Evolutionary conservation across 1,140 invertebrate species (phyloP).

Genomic region (Anadara kagoshimensis): DNA sequence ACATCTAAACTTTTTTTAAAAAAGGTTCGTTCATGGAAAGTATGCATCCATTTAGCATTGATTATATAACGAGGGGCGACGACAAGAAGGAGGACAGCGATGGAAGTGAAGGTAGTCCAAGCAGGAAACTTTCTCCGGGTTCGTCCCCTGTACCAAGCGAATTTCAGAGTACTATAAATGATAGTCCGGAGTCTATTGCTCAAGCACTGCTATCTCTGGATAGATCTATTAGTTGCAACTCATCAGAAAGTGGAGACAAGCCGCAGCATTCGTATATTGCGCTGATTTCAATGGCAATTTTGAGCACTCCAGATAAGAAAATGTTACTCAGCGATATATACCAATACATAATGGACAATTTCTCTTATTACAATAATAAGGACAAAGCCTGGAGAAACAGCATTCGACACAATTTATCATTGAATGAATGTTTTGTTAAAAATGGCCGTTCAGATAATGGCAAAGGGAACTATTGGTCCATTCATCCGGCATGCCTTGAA

Average conservation of each 20-base stretch:
- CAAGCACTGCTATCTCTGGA: slow-evolving; percentile 36
- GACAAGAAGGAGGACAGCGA: not conserved
- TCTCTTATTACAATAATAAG: slow-evolving; percentile 79
- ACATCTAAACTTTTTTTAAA: too few relatives aligned
- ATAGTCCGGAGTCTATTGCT: slow-evolving; percentile 40
- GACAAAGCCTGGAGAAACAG: slow-evolving; percentile 83
- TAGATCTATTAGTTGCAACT: slow-evolving; percentile 20
- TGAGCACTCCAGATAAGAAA: slow-evolving; percentile 76
- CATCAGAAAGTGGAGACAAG: slow-evolving; percentile 66
- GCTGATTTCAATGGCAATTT: slow-evolving; percentile 82
- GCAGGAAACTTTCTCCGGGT: slow-evolving; percentile 12
- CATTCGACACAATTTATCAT: slow-evolving; percentile 84
- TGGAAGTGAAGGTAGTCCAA: slow-evolving; percentile 1
- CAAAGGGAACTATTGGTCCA: slow-evolving; percentile 97
- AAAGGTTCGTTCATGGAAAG: too few relatives aligned
- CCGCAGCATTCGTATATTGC: slow-evolving; percentile 81
- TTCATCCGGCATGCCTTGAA: slow-evolving; percentile 97
- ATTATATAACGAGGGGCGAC: slow-evolving; percentile 25
- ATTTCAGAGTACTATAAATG: slow-evolving; percentile 11
- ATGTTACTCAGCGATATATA: slow-evolving; percentile 75
- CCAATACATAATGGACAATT: slow-evolving; percentile 74
- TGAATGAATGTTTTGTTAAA: slow-evolving; percentile 99
- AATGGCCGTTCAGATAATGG: slow-evolving; percentile 89
- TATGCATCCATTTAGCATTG: slow-evolving; percentile 29
- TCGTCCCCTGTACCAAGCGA: slow-evolving; percentile 21